Base-by-base conservation (phyloP, 1,140 invertebrate species). In the Papilio machaon region DNA sequence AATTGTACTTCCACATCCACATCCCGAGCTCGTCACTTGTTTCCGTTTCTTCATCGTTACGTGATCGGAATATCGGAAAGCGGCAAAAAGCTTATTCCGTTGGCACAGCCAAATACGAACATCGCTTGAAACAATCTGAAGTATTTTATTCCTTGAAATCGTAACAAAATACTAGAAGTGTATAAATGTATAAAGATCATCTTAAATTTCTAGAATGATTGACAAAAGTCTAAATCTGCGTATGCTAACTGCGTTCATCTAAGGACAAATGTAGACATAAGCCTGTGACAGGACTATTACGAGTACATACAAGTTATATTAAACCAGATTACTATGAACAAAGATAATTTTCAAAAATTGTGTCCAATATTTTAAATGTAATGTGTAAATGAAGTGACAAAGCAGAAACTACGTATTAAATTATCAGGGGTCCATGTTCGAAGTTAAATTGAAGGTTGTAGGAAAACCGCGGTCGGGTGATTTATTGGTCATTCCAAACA, bases 1-100 rank as follows among this genome's bases (percentile, higher is more conserved):
- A 76, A 76, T 76, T 52, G 46, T 76, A 76, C 74, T n/a, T 54
- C 74, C 74, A 76, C 47, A 52, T 76, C 74, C 74, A 23, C 74
- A 76, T 76, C 47, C 74, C n/a, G 19, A n/a, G 23, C 43, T 76
- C 74, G 74, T 76, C 74, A 76, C 74, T 76, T 52, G 74, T 76
- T 76, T 76, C 74, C 47, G 47, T 76, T 76, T 76, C 74, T 52
- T 76, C 74, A 47, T 23, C 13, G 5, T 23, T 52, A 54, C 74
- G 74, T 76, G 74, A 52, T 76, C 74, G 74, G 43, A 76, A 76
- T 76, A 76, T 76, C n/a, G 10, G 46, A 49, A 47, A 54, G 11
- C 47, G 43, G 23, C 43, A 47, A 47, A 76, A 76, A 76, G 46
- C 17, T 75, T 75, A 30, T 30, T 76, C 13, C 64, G 11, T 15